Percentiles rank a stretch among this genome's conserved stretches.
phyloP scores from a whole-genome alignment of 2,113 vertebrate species.

The Salvelinus alpinus region DNA sequence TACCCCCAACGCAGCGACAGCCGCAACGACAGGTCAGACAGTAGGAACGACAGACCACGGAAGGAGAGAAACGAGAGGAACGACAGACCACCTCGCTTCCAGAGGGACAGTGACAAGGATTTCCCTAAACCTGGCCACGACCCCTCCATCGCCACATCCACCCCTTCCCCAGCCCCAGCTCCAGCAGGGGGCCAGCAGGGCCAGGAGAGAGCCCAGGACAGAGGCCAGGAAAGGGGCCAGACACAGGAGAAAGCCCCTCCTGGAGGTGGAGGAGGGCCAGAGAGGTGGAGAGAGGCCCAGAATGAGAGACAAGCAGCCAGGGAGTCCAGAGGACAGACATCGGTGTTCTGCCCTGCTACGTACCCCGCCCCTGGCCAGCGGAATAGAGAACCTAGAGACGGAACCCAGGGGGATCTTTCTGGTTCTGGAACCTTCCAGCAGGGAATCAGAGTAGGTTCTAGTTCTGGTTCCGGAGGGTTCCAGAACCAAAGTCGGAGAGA shows the following conservation, averaged over 20 bases:
- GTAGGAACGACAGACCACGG: no score
- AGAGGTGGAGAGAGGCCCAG: conserved; percentile 68
- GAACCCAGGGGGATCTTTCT: conserved; percentile 25
- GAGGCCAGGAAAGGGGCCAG: conserved; percentile 62
- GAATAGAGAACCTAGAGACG: conserved; percentile 67
- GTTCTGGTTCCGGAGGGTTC: conserved; percentile 6
- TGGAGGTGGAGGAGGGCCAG: conserved; percentile 61
- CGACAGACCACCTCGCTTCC: conserved; percentile 92
- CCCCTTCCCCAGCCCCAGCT: conserved; percentile 64
- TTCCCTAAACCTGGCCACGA: conserved; percentile 82
- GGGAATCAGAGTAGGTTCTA: conserved; percentile 46
- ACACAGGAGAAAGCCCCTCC: conserved; percentile 56
- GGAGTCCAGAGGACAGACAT: conserved; percentile 2
- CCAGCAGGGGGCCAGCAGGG: conserved; percentile 56
- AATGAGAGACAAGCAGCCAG: conserved; percentile 32
- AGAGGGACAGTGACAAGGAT: conserved; percentile 78
- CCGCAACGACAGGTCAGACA: conserved; percentile 25
- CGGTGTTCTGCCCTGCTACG: conserved; percentile 45
- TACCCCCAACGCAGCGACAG: conserved; percentile 48
- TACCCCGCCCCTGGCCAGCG: conserved; percentile 71
- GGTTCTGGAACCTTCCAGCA: conserved; percentile 49
- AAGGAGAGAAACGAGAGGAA: conserved; percentile 62
- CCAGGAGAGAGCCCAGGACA: conserved; percentile 19
- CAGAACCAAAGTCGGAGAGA: conserved; percentile 24
- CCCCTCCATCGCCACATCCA: conserved; percentile 59